phyloP scores from a whole-genome alignment of 2,113 vertebrate genomes.

The Anser brachyrhynchus region DNA sequence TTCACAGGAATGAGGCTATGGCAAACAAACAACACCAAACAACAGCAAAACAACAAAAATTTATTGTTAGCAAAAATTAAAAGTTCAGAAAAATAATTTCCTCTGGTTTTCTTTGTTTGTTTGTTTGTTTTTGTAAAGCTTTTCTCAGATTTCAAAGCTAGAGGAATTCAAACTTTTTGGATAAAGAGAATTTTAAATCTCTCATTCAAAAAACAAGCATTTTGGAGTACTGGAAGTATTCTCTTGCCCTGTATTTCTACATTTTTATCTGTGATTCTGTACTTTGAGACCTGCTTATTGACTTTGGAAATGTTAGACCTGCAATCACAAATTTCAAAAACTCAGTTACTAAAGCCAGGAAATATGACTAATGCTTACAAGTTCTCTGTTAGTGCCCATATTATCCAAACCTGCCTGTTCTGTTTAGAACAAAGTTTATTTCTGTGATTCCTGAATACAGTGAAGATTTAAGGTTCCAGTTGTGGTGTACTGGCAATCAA shows the following conservation, averaged over 20 bases:
- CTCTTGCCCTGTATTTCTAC: neutral
- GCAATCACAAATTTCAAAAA: neutral
- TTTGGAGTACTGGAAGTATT: neutral
- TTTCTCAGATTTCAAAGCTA: neutral
- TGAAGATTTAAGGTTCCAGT: neutral
- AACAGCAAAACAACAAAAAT: neutral
- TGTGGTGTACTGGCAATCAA: neutral
- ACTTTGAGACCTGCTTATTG: neutral
- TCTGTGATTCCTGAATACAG: neutral
- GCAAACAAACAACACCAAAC: neutral
- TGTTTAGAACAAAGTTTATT: neutral
- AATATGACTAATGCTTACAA: neutral
- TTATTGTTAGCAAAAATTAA: neutral
- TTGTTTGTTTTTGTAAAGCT: neutral
- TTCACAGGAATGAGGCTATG: neutral
- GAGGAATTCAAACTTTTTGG: neutral
- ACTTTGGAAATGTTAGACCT: neutral
- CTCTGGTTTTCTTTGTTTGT: neutral
- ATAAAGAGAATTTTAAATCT: neutral
- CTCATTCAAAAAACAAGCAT: neutral
- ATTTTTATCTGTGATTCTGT: neutral
- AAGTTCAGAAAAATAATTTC: neutral
- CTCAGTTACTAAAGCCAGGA: neutral
- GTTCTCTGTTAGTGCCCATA: fast-evolving
- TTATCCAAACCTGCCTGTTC: neutral